Percentiles rank a stretch among this genome's conserved stretches.
Evolutionary conservation across 2,113 vertebrate genomes (phyloP).

Genomic region (Ptychochromis oligacanthus): DNA sequence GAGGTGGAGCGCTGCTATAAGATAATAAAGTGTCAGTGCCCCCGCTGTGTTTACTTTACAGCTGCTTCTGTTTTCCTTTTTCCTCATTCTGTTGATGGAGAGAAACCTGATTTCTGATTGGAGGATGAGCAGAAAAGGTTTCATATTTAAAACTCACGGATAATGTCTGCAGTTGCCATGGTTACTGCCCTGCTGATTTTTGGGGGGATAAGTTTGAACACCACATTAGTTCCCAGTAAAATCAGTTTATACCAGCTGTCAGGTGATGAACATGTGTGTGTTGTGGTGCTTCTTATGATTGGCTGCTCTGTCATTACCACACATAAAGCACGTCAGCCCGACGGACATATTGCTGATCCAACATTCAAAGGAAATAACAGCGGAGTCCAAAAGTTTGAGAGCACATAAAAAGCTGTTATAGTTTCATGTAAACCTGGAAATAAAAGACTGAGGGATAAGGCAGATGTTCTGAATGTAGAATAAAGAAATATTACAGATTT

Average conservation of each 20-base stretch:
- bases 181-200: constrained; percentile 12
- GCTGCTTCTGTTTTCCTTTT: not conserved
- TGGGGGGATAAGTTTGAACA: not conserved
- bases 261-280: not conserved
- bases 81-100: not conserved
- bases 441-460: not conserved
- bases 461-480: not conserved
- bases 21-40: constrained; percentile 1
- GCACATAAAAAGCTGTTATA: not conserved
- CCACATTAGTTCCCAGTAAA: not conserved
- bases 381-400: not conserved
- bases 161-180: constrained; percentile 36
- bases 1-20: not conserved
- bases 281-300: not conserved
- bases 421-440: fast-evolving
- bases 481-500: not conserved
- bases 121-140: not conserved
- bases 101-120: not conserved
- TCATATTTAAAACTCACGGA: constrained; percentile 26
- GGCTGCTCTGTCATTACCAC: not conserved
- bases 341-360: not conserved
- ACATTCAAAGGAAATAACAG: not conserved
- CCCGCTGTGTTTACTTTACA: not conserved
- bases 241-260: not conserved
- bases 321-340: not conserved